phyloP scores from a whole-genome alignment of 2,888 invertebrate species.

The Polyommatus iphigenia region DNA sequence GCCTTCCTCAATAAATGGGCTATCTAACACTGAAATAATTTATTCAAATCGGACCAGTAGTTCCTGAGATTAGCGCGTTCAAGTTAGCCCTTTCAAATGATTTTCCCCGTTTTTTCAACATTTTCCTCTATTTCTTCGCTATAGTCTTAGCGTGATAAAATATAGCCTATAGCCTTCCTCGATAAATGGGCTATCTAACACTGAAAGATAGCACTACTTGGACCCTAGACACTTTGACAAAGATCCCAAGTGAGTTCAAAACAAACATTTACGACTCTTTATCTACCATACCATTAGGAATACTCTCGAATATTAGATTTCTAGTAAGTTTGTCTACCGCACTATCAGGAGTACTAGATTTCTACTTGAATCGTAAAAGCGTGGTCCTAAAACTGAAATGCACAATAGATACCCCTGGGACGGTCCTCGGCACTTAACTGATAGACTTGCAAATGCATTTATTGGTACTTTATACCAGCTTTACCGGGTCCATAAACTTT shows the following conservation, averaged over 20 bases:
- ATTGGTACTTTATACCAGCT: slow-evolving; percentile 6
- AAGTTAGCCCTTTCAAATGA: too few relatives aligned
- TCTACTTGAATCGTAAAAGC: slow-evolving; percentile 9
- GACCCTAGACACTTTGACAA: background rate
- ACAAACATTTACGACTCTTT: background rate
- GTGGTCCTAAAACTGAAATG: slow-evolving; percentile 17
- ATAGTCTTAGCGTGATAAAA: too few relatives aligned
- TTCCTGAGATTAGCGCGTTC: too few relatives aligned
- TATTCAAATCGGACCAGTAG: too few relatives aligned
- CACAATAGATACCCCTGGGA: slow-evolving; percentile 6
- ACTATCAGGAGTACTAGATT: background rate
- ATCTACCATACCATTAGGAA: background rate
- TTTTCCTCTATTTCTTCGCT: too few relatives aligned
- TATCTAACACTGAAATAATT: too few relatives aligned
- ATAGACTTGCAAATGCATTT: slow-evolving; percentile 21
- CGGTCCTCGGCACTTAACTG: slow-evolving; percentile 11
- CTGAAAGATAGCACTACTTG: too few relatives aligned
- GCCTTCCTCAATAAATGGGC: too few relatives aligned
- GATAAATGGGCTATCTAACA: too few relatives aligned
- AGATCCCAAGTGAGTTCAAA: background rate
- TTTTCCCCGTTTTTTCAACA: too few relatives aligned
- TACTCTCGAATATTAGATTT: too few relatives aligned
- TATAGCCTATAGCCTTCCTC: too few relatives aligned
- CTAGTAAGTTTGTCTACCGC: background rate
- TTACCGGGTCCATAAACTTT: background rate